Evolutionary conservation across 2,797 vertebrate genomes (phyloP).

Genomic region (Anas bahamensis): DNA sequence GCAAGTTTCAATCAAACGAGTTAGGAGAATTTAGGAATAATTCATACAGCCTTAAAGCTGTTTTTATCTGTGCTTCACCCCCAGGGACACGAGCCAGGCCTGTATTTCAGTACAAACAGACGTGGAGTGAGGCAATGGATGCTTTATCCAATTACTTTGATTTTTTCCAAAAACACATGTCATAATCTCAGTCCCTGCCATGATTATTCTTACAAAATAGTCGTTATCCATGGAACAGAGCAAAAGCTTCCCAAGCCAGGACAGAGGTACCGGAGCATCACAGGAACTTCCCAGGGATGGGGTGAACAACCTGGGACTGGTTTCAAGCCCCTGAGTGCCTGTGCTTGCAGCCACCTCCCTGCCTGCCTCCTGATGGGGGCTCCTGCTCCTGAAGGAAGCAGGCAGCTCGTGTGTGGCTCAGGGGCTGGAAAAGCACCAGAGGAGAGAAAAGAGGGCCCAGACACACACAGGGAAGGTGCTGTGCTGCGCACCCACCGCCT

Average conservation of each 20-base stretch:
- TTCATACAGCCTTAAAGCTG: background rate
- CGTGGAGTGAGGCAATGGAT: accelerated
- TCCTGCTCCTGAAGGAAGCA: background rate
- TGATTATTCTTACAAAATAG: background rate
- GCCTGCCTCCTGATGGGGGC: background rate
- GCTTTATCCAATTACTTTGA: background rate
- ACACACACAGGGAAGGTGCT: background rate
- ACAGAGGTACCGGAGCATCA: background rate
- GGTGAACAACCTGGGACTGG: background rate
- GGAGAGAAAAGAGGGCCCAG: background rate
- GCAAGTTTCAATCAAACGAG: background rate
- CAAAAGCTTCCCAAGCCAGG: background rate
- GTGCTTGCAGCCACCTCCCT: background rate
- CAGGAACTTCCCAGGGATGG: background rate
- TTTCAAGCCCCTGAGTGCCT: background rate
- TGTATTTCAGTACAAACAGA: background rate
- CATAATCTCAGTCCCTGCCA: background rate
- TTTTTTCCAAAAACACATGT: background rate
- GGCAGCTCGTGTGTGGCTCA: background rate
- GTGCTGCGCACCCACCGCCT: background rate
- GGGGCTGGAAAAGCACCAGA: background rate
- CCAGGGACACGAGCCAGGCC: background rate
- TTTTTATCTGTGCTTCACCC: background rate
- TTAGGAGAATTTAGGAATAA: background rate
- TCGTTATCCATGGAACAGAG: background rate